Base-by-base conservation (phyloP, 1,140 invertebrate genomes). In the Pogonomyrmex barbatus region DNA sequence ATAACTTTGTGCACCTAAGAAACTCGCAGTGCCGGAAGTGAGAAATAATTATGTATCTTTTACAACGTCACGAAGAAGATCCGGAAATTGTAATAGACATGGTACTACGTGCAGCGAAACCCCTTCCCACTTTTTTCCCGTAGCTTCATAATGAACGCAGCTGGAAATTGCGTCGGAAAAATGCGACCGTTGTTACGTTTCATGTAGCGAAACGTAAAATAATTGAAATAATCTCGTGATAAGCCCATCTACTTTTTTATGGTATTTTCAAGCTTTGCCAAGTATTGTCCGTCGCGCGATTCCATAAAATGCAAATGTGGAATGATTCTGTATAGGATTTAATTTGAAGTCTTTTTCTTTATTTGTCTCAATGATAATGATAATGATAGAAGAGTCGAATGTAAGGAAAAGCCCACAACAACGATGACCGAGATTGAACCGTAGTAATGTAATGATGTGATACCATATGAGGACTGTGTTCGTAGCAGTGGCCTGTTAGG, bases 401-500 rank as follows among this genome's bases (percentile, higher is more conserved):
- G 56, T 54, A 30, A 47, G 12, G 47, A 33, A 56, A 39, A 60
- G n/a, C 50, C 56, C 63, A 65, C 56, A 47, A 89, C 71, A 89
- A 89, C 88, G 63, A 89, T 39, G 70, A 86, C 36, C 24, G 45
- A 81, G 68, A 92, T 90, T 68, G 84, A 84, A 70, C 54, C 67
- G 76, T 90, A 91, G 78, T 83, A 89, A 87, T 91, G 88, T 88
- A 91, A 91, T 95, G 94, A 91, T 95, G 94, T 95, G 94, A 94
- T 95, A 95, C 91, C 91, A 94, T 93, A 92, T 88, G 83, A 91
- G 93, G 90, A 94, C 91, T 94, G 94, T 94, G 94, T 95, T 95
- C 94, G 94, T 94, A 93, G 94, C 93, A 94, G 94, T 95, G 94
- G 93, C 94, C 94, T 94, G 94, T 90, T 95, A 95, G 94, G 93